Evolutionary conservation across 2,113 vertebrate species (phyloP).

Genomic region (Pluvialis apricaria): DNA sequence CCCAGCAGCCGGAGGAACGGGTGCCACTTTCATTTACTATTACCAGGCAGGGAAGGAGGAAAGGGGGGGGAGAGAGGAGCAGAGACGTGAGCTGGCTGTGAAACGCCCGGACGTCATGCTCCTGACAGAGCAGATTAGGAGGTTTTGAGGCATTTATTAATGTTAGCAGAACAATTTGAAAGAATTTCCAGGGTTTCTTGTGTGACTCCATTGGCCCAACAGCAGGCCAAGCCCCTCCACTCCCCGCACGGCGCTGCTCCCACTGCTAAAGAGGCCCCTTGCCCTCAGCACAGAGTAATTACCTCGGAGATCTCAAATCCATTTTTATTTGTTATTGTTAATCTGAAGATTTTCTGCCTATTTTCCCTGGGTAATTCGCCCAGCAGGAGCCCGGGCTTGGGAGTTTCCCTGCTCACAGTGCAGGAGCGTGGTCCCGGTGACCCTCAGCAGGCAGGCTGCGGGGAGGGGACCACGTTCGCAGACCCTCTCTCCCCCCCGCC

Average conservation of each 20-base stretch:
- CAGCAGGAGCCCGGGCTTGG: conserved; percentile 22
- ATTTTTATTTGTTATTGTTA: conserved; percentile 69
- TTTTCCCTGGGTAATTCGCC: conserved; percentile 61
- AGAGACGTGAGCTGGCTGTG: conserved; percentile 59
- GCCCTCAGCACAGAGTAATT: conserved; percentile 60
- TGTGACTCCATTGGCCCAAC: conserved; percentile 50
- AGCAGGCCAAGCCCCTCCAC: conserved; percentile 19
- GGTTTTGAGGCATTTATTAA: conserved; percentile 69
- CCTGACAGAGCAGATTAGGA: conserved; percentile 66
- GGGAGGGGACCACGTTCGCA: background rate
- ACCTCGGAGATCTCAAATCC: conserved; percentile 57
- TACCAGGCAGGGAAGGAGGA: conserved; percentile 32
- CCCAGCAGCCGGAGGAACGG: background rate
- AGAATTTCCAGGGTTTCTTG: conserved; percentile 60
- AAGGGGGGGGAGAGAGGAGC: background rate
- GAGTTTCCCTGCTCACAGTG: conserved; percentile 7
- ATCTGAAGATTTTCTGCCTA: conserved; percentile 70
- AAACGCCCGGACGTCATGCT: conserved; percentile 40
- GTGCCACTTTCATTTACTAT: conserved; percentile 45
- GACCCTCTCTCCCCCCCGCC: background rate
- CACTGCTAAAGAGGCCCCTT: conserved; percentile 56
- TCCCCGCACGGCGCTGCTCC: background rate
- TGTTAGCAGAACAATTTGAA: conserved; percentile 68
- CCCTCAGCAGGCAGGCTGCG: conserved; percentile 17
- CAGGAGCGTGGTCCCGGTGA: background rate